phyloP scores from a whole-genome alignment of 2,797 vertebrate species.

The Leontopithecus rosalia region DNA sequence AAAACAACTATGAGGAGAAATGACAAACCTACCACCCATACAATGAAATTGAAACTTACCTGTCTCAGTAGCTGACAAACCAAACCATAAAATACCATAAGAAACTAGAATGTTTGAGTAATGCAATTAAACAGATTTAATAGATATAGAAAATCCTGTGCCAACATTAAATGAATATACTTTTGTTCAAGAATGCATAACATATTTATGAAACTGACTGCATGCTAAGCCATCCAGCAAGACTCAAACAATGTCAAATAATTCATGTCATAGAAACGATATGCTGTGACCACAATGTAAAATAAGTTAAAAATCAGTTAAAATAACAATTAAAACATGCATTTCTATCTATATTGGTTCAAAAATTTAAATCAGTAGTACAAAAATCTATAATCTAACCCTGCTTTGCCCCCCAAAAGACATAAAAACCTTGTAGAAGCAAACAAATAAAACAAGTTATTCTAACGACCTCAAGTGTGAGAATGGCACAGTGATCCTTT shows the following conservation, averaged over 20 bases:
- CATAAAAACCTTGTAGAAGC: neutral
- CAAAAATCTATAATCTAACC: neutral
- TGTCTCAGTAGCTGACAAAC: neutral
- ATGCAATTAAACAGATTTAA: neutral
- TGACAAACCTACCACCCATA: neutral
- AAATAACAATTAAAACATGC: neutral
- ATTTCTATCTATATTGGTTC: neutral
- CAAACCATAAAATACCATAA: neutral
- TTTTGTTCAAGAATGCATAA: neutral
- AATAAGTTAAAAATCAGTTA: neutral
- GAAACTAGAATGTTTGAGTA: neutral
- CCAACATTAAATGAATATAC: neutral
- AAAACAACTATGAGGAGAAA: neutral
- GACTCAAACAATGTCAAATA: neutral
- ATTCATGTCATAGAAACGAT: neutral
- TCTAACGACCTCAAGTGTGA: neutral
- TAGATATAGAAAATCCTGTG: neutral
- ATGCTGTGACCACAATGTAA: neutral
- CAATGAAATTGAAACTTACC: neutral
- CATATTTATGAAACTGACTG: neutral
- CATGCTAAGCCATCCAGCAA: neutral
- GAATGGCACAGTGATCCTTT: neutral
- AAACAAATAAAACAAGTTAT: neutral
- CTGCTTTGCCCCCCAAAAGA: neutral
- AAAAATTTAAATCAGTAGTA: neutral